phyloP scores from a whole-genome alignment of 2,797 vertebrate genomes.

The Menidia menidia region DNA sequence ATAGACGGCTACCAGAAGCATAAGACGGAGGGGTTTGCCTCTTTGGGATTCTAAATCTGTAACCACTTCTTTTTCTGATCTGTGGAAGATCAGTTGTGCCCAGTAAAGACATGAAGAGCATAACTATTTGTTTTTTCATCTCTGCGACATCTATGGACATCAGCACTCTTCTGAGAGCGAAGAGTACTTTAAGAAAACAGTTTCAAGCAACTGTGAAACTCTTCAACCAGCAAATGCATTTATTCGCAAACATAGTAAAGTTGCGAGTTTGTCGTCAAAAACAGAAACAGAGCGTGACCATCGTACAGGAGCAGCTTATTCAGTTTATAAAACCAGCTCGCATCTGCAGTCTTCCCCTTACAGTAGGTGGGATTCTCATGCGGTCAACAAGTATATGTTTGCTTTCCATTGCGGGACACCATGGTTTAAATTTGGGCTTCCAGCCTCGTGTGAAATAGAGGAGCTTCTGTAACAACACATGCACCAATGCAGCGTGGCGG shows the following conservation, averaged over 20 bases:
- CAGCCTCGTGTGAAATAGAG: constrained; percentile 58
- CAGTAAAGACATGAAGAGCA: not conserved
- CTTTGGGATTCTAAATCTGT: not conserved
- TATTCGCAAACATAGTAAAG: no score
- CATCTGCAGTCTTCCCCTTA: not conserved
- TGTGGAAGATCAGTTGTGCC: not conserved
- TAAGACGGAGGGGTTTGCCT: not conserved
- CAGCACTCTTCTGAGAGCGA: not conserved
- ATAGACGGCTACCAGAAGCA: not conserved
- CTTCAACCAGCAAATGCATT: not conserved
- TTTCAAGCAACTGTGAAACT: not conserved
- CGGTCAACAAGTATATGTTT: constrained; percentile 54
- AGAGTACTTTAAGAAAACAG: no score
- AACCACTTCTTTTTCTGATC: not conserved
- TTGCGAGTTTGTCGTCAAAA: no score
- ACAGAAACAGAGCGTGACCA: no score
- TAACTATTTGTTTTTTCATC: not conserved
- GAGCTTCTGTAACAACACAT: constrained; percentile 60
- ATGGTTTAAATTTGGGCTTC: constrained; percentile 68
- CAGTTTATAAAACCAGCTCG: constrained; percentile 12
- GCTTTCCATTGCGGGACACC: constrained; percentile 71
- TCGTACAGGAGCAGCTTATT: constrained; percentile 12
- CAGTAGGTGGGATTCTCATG: constrained; percentile 62
- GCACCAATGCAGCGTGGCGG: constrained; percentile 48
- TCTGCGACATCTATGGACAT: not conserved